Evolutionary conservation across 2,797 vertebrate species (phyloP), one percentile per base, ranked within the genome.

Genomic region (Rhodeus uyekii): DNA sequence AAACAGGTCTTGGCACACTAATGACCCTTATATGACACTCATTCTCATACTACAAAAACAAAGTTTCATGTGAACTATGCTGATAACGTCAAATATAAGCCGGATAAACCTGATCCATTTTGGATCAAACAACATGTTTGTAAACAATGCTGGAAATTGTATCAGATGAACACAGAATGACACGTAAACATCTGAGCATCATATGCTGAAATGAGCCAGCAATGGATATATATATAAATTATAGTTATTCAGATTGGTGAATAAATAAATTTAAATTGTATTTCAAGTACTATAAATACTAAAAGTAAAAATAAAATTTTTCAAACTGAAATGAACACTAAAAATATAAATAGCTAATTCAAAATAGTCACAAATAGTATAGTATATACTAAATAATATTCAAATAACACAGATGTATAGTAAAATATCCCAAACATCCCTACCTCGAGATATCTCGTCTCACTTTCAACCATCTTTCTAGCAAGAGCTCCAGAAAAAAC

Each of bases 401-500:
- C 10, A 42, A 42, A 42, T 42, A 42, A 42, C 39, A 42, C 39
- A n/a, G n/a, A n/a, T n/a, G 36, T 38, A 38, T 38, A 38, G 36
- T 38, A 38, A 42, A 10, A 42, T 42, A 42, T 42, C 8, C 9
- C 9, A 39, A 10, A 39, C 10, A 39, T 39, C 8, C 36, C 7
- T 38, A 38, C 7, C 36, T 8, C 8, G 36, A 38, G 36, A 38
- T 38, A 38, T 67, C 36, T 67, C 12, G 4, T 5, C 61, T 60
- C 38, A 27, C 18, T 44, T 61, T 14, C 10, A 60, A 46, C 10
- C 29, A 24, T 34, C 39, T 39, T 48, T 32, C 42, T 65, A 88
- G 86, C 32, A 80, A 34, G 46, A 61, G 32, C 81, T 86, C 12
- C 29, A 75, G n/a, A 34, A 71, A 65, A 86, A 88, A 71, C 81